Base-by-base conservation (phyloP, 2,888 invertebrate species). In the Lathronympha strigana region DNA sequence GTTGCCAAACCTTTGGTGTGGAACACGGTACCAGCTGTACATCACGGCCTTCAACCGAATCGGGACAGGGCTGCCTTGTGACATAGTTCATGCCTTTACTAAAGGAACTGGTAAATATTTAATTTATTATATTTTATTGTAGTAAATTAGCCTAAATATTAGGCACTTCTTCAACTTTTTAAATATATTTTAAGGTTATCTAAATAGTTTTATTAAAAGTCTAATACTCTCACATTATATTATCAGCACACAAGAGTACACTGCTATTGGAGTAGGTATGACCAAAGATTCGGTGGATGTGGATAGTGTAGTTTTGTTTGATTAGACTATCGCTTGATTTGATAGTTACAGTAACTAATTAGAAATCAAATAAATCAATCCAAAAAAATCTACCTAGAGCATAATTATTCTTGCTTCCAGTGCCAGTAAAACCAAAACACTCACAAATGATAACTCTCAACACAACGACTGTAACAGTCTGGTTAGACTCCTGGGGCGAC, bases 1-100 rank as follows among this genome's bases (percentile, higher is more conserved):
- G 68, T 83, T 97, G 38, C 95, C 95, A 47, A 96, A 96, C 83
- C 88, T 98, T 45, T 96, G 96, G 95, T 97, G 97, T 78, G 97
- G 97, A 4, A 97, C 97, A 0, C 94, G 95, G 31, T 98, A 98
- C 84, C 96, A 97, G 78, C 93, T 97, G 66, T 97, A 97, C 83
- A 95, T 98, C 69, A 97, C 97, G 0, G 97, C 97, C n/a, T 96
- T 96, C 82, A 97, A 97, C 86, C 94, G 96, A 76, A 97, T 98
- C 70, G 97, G 97, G 9, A 97, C 97, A 45, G 97, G 97, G 0
- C 89, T 97, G 63, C 97, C 97, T 0, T 97, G 97, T 79, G 97
- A 97, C 79, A 97, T 97, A 70, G 96, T 97, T 40, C 95, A 96
- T 73, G 95, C 97, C 0, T 95, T 95, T 73, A 97, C 96, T 1